Evolutionary conservation across 2,113 vertebrate genomes (phyloP).

Genomic region (Grammomys dolichurus): DNA sequence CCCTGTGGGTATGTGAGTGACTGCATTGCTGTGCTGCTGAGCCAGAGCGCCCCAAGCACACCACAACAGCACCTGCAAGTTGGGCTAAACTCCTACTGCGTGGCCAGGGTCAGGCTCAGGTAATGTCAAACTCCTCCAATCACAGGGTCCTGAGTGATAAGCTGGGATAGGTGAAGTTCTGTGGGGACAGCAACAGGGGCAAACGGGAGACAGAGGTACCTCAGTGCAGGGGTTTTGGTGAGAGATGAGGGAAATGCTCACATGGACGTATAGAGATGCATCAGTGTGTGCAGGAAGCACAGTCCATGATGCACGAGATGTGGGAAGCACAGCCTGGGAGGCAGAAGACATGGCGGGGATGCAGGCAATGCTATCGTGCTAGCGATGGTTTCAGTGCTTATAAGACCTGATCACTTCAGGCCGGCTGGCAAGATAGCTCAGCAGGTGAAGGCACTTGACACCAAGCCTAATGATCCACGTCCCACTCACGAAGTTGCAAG

Average conservation of each 20-base stretch:
- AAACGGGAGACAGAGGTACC: not conserved
- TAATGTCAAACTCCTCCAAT: too few species aligned
- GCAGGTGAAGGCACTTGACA: not conserved
- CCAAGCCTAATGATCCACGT: not conserved
- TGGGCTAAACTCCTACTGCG: too few species aligned
- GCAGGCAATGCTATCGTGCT: not conserved
- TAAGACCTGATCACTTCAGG: not conserved
- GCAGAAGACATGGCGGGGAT: not conserved
- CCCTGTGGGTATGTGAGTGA: not conserved
- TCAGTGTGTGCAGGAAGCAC: not conserved
- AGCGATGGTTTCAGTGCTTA: not conserved
- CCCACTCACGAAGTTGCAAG: not conserved
- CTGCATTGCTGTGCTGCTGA: accelerated
- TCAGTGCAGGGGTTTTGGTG: not conserved
- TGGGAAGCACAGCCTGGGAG: not conserved
- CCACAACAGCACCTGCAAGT: accelerated
- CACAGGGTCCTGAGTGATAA: too few species aligned
- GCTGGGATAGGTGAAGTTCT: accelerated
- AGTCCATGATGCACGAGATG: not conserved
- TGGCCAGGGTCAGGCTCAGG: too few species aligned
- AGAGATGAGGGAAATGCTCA: not conserved
- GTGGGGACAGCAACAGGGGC: not conserved
- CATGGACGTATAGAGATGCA: too few species aligned
- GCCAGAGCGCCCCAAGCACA: accelerated
- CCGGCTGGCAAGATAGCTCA: too few species aligned